Conservation (phyloP, 2,888 invertebrate species). For the Electrophaes corylata region DNA sequence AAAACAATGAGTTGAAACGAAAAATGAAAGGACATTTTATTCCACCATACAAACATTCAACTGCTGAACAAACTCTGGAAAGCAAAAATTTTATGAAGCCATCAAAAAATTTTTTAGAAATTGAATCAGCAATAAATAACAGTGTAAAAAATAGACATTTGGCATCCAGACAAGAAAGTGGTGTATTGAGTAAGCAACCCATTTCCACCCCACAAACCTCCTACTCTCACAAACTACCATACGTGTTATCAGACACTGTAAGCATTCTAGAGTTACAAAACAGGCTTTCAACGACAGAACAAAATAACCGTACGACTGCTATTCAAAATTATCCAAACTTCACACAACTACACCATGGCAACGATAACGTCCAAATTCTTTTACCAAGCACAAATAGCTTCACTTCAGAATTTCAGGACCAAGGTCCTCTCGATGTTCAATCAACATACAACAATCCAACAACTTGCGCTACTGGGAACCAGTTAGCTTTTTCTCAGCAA, state of each 20-base stretch:
- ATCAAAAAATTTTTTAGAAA: not conserved
- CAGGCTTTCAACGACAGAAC: not conserved
- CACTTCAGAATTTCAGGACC: not conserved
- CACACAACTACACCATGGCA: not conserved
- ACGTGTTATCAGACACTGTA: not conserved
- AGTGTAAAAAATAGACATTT: not conserved
- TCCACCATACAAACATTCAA: conserved; percentile 14
- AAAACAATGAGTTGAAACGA: not conserved
- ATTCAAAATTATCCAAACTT: not conserved
- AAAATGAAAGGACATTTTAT: conserved; percentile 7
- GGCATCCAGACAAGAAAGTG: not conserved
- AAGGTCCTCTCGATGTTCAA: not conserved
- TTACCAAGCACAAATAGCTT: not conserved
- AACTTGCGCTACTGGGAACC: not conserved
- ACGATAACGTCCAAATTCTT: not conserved
- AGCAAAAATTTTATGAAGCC: not conserved
- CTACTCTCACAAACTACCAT: not conserved
- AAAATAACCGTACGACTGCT: not conserved
- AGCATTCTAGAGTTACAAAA: not conserved
- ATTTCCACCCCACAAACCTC: not conserved
- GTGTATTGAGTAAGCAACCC: not conserved
- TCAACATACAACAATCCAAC: not conserved
- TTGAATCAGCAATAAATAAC: not conserved
- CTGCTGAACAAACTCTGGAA: not conserved
- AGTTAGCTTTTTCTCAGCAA: not conserved